Evolutionary conservation across 2,888 invertebrate species (phyloP).

Genomic region (Acanthococcus lagerstroemiae): DNA sequence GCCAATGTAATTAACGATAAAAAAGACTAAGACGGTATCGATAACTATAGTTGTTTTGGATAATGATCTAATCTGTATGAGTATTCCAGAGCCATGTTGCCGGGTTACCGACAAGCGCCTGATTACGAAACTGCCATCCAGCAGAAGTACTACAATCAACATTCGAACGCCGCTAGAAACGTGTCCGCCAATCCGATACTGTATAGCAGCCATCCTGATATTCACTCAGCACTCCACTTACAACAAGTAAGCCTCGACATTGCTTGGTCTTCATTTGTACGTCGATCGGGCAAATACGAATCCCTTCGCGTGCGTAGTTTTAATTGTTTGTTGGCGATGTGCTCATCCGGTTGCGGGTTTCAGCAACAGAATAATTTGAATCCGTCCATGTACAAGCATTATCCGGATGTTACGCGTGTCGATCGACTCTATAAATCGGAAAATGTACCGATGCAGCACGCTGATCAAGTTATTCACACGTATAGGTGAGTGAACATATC

Average conservation of each 20-base stretch:
- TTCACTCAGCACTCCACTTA: slow-evolving; percentile 48
- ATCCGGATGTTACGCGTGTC: slow-evolving; percentile 39
- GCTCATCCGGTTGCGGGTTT: neutral
- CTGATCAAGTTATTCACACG: slow-evolving; percentile 23
- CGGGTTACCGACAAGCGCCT: slow-evolving; percentile 79
- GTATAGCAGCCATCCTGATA: slow-evolving; percentile 66
- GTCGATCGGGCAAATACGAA: too few species aligned
- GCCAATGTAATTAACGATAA: too few species aligned
- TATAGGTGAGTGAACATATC: slow-evolving; percentile 18
- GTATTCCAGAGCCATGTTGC: slow-evolving; percentile 54
- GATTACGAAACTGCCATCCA: slow-evolving; percentile 91
- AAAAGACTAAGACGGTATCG: too few species aligned
- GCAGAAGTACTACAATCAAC: slow-evolving; percentile 56
- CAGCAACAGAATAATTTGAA: slow-evolving; percentile 33
- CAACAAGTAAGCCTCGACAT: slow-evolving; percentile 37
- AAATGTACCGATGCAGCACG: slow-evolving; percentile 19
- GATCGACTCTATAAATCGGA: slow-evolving; percentile 31
- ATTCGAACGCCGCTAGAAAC: slow-evolving; percentile 32
- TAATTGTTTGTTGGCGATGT: neutral
- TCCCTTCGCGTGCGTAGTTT: neutral
- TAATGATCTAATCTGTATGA: neutral
- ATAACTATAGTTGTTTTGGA: too few species aligned
- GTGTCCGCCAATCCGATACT: slow-evolving; percentile 43
- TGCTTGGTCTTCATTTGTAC: neutral
- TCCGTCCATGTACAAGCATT: slow-evolving; percentile 38